phyloP scores from a whole-genome alignment of 2,797 vertebrate species.

The Sciaenops ocellatus region DNA sequence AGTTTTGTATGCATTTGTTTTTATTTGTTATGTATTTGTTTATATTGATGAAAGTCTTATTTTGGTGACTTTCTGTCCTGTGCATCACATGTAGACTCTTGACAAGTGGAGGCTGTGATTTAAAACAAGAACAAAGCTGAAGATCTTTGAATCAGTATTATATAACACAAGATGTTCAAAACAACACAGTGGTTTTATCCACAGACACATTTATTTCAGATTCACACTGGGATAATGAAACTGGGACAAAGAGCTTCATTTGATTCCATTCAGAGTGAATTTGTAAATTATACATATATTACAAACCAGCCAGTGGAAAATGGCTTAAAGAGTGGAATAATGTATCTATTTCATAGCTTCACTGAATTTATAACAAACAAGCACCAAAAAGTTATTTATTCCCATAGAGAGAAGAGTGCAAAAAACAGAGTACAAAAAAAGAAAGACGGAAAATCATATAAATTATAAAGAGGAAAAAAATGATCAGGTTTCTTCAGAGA shows the following conservation, averaged over 20 bases:
- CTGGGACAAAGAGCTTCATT: conserved; percentile 1
- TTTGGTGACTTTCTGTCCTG: not conserved
- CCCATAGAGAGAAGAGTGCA: not conserved
- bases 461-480: not conserved
- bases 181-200: conserved; percentile 5
- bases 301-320: not conserved
- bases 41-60: not conserved
- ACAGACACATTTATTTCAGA: not conserved
- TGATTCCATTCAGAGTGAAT: not conserved
- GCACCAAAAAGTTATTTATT: not conserved
- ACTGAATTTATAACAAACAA: not conserved
- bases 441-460: not conserved
- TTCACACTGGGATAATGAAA: not conserved
- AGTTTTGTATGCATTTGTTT: not conserved
- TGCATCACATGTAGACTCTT: not conserved
- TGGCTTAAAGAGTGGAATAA: not conserved
- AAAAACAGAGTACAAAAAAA: not conserved
- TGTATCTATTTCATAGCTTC: conserved; percentile 8
- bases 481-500: not conserved
- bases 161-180: not conserved
- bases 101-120: not conserved
- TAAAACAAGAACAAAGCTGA: not conserved
- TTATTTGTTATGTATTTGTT: not conserved
- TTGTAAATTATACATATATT: not conserved
- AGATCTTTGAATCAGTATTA: not conserved